Evolutionary conservation across 2,797 vertebrate genomes (phyloP).

Genomic region (Cyclopterus lumpus): DNA sequence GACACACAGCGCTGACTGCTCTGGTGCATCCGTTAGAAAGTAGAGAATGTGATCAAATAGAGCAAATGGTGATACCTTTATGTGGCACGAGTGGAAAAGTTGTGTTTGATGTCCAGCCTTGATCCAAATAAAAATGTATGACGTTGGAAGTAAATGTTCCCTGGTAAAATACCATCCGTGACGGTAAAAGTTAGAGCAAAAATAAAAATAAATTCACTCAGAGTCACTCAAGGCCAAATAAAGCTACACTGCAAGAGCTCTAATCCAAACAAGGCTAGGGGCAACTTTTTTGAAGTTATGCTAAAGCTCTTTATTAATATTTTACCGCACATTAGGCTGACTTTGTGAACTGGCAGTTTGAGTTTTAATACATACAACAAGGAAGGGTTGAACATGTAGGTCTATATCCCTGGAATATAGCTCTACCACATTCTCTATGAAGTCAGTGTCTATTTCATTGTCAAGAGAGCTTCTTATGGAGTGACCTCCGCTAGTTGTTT

Average conservation of each 20-base stretch:
- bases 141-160: not conserved
- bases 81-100: slow-evolving; percentile 1
- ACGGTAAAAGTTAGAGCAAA: slow-evolving; percentile 4
- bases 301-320: slow-evolving; percentile 41
- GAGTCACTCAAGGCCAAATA: slow-evolving; percentile 23
- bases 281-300: slow-evolving; percentile 41
- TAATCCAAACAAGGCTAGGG: slow-evolving; percentile 34
- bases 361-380: slow-evolving; percentile 18
- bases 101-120: slow-evolving; percentile 11
- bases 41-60: slow-evolving; percentile 18
- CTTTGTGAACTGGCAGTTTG: slow-evolving; percentile 28
- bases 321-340: slow-evolving; percentile 34
- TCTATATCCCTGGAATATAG: slow-evolving; percentile 6
- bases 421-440: not conserved
- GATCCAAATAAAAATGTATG: slow-evolving; percentile 16
- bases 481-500: slow-evolving; percentile 1
- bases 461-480: not conserved
- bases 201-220: not conserved
- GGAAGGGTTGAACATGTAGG: not conserved
- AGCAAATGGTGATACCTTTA: not conserved
- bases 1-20: slow-evolving; percentile 4
- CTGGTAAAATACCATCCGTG: slow-evolving; percentile 4
- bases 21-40: slow-evolving; percentile 23
- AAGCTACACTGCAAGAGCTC: slow-evolving; percentile 1
- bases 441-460: slow-evolving; percentile 9